phyloP scores from a whole-genome alignment of 2,888 invertebrate species.

The Listrodromus nycthemerus region DNA sequence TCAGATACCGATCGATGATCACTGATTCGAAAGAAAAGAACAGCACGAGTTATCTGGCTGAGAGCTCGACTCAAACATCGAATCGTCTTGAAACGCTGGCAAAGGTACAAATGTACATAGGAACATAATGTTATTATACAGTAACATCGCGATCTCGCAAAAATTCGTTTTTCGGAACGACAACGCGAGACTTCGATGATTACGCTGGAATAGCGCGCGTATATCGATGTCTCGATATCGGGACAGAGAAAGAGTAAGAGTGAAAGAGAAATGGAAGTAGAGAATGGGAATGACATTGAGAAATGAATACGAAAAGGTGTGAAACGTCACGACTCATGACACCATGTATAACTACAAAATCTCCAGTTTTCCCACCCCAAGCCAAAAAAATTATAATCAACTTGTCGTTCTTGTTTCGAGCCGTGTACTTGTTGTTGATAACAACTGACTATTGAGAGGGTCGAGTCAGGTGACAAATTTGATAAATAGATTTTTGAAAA shows the following conservation, averaged over 20 bases:
- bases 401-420: constrained; percentile 53
- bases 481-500: neutral
- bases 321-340: constrained; percentile 50
- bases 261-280: constrained; percentile 19
- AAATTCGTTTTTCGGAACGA: constrained; percentile 43
- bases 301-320: constrained; percentile 42
- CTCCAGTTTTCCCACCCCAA: constrained; percentile 39
- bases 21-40: constrained; percentile 32
- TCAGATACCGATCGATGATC: constrained; percentile 1
- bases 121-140: constrained; percentile 81
- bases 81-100: constrained; percentile 81
- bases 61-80: constrained; percentile 77
- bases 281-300: constrained; percentile 27
- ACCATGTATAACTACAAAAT: constrained; percentile 40
- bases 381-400: constrained; percentile 30
- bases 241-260: constrained; percentile 32
- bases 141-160: constrained; percentile 74
- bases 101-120: constrained; percentile 85
- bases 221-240: constrained; percentile 48
- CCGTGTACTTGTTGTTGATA: constrained; percentile 27
- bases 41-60: constrained; percentile 60
- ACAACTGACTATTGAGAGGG: constrained; percentile 29
- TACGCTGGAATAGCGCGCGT: constrained; percentile 58
- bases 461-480: constrained; percentile 17
- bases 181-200: constrained; percentile 50